Percentiles rank a stretch among this genome's conserved stretches.
These are phyloP conservation scores for Montipora sp. DNA, from an alignment of 64 coral and sea anemone species.

Conservation along the genomic window DNA sequence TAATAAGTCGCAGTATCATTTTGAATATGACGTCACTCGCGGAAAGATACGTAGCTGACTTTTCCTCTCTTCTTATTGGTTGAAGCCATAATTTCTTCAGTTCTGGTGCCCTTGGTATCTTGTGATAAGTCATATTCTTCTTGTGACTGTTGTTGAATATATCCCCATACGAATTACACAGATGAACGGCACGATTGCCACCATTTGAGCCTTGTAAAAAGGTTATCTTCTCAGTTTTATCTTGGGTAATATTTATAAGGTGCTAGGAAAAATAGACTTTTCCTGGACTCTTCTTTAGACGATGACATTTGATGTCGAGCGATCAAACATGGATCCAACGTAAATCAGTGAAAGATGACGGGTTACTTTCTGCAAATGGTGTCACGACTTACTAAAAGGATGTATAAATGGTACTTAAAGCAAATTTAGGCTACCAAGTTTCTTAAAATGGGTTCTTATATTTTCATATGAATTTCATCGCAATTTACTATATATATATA, in stretches of 20 bases:
- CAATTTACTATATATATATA: too few relatives aligned
- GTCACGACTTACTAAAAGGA: too few relatives aligned
- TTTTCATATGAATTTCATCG: too few relatives aligned
- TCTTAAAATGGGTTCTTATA: too few relatives aligned
- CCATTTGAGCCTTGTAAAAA: background rate
- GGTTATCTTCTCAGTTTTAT: background rate
- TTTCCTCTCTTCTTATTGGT: constrained; percentile 65
- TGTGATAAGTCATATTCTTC: constrained; percentile 26
- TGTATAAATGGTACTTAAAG: too few relatives aligned
- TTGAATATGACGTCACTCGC: constrained; percentile 58
- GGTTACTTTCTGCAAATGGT: too few relatives aligned
- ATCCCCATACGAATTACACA: constrained; percentile 26
- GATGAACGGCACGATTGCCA: constrained; percentile 58
- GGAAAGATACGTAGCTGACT: constrained; percentile 1
- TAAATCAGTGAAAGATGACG: too few relatives aligned
- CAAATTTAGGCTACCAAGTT: too few relatives aligned
- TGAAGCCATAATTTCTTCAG: constrained; percentile 3
- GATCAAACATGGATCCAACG: background rate
- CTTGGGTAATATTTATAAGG: background rate
- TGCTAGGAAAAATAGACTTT: background rate
- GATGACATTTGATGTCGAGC: background rate
- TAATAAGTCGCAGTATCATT: constrained; percentile 46
- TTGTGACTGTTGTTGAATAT: constrained; percentile 12
- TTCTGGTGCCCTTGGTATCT: constrained; percentile 18
- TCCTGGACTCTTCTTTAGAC: background rate